Base-by-base conservation (phyloP, 2,888 invertebrate genomes). In the Meliscaeva auricollis region DNA sequence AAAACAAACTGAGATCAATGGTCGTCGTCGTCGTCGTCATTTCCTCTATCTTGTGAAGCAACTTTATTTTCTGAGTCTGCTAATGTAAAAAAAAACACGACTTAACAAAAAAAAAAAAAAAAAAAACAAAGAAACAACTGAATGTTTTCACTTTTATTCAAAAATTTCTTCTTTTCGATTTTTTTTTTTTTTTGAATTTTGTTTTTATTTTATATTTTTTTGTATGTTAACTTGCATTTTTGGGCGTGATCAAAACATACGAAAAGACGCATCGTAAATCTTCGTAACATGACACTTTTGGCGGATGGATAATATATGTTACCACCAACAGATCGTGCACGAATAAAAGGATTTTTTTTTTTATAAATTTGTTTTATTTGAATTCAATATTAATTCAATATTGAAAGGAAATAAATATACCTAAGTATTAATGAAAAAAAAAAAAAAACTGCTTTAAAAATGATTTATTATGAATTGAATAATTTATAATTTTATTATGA, bases 231-330 rank as follows among this genome's bases (percentile, higher is more conserved):
- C 74, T 66, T 84, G 80, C 41, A 77, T 87, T 87, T 87, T 87
- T 87, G 87, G 87, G 87, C 87, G 87, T 87, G 87, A 87, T 87
- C 87, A 76, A 87, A 75, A 78, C 87, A 83, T 60, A 66, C 62
- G 32, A 75, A 74, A 73, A 81, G 82, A 79, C 89, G 89, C 88
- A 89, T 85, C 90, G 91, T 91, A 91, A 91, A 91, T 91, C 91
- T 90, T 89, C 89, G 91, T 89, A 91, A 91, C 91, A 91, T 91
- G 91, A 91, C 91, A 91, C 91, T 91, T 91, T 91, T 91, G 91
- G 91, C 91, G 91, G 91, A 91, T 82, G 87, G 82, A 82, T 91
- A 91, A 91, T 90, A 91, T 91, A 91, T 91, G 91, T 81, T 85
- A 85, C 85, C 85, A 81, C 85, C 85, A 85, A 85, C 80, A 81